These are phyloP conservation scores for Microplitis manilae DNA, from an alignment of 2,888 invertebrate species.

Conservation along the genomic window DNA sequence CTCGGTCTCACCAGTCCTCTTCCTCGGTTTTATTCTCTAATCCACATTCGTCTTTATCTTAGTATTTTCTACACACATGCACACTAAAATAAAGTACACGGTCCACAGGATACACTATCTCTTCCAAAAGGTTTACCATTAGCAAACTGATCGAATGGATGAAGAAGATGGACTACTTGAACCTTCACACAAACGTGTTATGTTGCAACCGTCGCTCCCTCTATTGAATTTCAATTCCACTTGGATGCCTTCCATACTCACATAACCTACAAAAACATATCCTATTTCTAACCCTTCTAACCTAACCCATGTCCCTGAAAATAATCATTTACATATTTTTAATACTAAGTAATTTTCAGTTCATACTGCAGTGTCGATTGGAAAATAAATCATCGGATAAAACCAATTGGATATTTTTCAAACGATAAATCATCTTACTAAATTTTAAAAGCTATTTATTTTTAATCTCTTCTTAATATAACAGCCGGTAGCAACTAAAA, in stretches of 20 bases:
- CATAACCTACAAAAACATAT: neutral
- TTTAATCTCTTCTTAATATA: neutral
- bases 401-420: neutral
- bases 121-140: conserved; percentile 23
- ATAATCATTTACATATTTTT: neutral
- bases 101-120: conserved; percentile 4
- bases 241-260: conserved; percentile 38
- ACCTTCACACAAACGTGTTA: conserved; percentile 29
- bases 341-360: neutral
- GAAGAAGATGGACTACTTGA: conserved; percentile 11
- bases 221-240: conserved; percentile 64
- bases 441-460: neutral
- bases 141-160: conserved; percentile 13
- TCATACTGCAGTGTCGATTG: neutral
- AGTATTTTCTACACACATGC: conserved; percentile 13
- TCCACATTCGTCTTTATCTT: conserved; percentile 35
- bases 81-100: neutral
- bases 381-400: neutral
- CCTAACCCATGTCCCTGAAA: neutral
- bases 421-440: neutral
- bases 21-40: conserved; percentile 25
- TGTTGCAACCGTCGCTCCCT: conserved; percentile 29
- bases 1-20: conserved; percentile 14
- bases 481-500: neutral
- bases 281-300: neutral